phyloP scores from a whole-genome alignment of 2,888 invertebrate genomes.

The Drosophila kanekoi region DNA sequence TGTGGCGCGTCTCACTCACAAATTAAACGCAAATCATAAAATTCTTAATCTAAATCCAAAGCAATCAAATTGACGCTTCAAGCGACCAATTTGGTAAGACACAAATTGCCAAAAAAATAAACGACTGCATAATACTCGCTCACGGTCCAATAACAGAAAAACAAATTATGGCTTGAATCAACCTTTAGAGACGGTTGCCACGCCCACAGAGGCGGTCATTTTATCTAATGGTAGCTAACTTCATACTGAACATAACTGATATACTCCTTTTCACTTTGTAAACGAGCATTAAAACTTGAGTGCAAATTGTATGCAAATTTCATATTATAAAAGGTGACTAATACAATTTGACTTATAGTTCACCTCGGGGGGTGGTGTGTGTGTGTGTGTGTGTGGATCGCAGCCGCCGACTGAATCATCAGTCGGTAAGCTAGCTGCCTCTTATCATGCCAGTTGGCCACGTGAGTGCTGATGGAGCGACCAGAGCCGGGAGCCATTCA shows the following conservation, averaged over 20 bases:
- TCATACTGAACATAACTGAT: too few species aligned
- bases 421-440: neutral
- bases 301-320: conserved; percentile 51
- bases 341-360: conserved; percentile 14
- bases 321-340: conserved; percentile 36
- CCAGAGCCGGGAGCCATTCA: too few species aligned
- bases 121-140: too few species aligned
- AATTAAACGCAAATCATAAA: conserved; percentile 41
- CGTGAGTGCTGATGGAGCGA: neutral
- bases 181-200: too few species aligned
- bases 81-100: conserved; percentile 51
- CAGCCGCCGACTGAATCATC: conserved; percentile 29
- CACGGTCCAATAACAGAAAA: too few species aligned
- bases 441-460: conserved; percentile 19
- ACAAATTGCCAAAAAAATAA: conserved; percentile 1
- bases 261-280: too few species aligned
- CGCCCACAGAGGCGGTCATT: too few species aligned
- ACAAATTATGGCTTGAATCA: too few species aligned
- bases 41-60: conserved; percentile 12
- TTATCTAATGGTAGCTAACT: too few species aligned
- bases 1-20: conserved; percentile 37
- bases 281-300: conserved; percentile 7
- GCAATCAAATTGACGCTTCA: conserved; percentile 48
- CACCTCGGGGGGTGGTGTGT: neutral
- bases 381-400: conserved; percentile 1